phyloP scores from a whole-genome alignment of 2,888 invertebrate species.

The Eristalis arbustorum region DNA sequence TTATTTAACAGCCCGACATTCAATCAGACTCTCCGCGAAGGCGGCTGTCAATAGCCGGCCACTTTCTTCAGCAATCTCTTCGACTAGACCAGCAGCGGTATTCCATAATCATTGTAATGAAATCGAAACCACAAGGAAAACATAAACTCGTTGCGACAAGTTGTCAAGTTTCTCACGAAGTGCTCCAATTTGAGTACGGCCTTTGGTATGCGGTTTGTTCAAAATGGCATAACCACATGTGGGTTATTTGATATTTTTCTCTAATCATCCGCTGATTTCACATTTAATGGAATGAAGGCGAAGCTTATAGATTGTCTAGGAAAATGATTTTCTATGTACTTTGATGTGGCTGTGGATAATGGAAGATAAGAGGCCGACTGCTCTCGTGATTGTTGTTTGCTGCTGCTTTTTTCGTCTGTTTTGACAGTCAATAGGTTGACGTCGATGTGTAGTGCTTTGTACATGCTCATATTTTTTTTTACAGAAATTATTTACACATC shows the following conservation, averaged over 20 bases:
- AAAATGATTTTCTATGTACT: too few species aligned
- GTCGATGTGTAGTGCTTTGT: not conserved
- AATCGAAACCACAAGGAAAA: not conserved
- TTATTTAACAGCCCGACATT: not conserved
- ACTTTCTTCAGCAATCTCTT: not conserved
- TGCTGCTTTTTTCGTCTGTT: too few species aligned
- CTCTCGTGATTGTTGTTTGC: too few species aligned
- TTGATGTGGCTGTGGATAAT: too few species aligned
- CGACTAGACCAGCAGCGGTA: not conserved
- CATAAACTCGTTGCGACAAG: not conserved
- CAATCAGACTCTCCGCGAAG: not conserved
- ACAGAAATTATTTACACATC: not conserved
- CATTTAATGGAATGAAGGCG: not conserved
- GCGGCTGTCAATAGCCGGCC: not conserved
- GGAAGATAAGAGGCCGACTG: too few species aligned
- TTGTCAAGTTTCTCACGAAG: not conserved
- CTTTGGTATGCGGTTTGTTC: not conserved
- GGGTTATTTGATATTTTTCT: not conserved
- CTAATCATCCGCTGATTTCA: not conserved
- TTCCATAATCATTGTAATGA: not conserved
- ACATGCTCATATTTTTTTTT: not conserved
- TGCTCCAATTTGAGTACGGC: not conserved
- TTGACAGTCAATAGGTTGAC: too few species aligned
- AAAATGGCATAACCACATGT: not conserved
- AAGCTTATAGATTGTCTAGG: too few species aligned